Evolutionary conservation across 2,113 vertebrate genomes (phyloP).

Genomic region (Coturnix japonica): DNA sequence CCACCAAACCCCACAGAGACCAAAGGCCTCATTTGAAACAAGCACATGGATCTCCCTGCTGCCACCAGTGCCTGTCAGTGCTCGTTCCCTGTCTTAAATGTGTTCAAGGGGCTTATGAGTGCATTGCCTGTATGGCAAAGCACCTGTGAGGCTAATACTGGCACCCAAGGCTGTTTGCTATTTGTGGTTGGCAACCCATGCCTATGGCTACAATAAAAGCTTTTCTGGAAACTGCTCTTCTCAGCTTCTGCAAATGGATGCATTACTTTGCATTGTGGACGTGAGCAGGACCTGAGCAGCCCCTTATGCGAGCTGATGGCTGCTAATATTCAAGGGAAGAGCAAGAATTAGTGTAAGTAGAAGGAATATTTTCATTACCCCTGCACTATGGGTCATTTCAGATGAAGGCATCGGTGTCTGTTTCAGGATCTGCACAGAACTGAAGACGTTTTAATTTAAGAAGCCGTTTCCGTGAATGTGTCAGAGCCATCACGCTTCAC

Average conservation of each 20-base stretch:
- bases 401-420: not conserved
- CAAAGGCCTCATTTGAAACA: not conserved
- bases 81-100: not conserved
- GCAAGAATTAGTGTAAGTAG: not conserved
- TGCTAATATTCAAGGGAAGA: not conserved
- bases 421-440: not conserved
- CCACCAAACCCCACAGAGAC: not conserved
- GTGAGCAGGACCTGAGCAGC: not conserved
- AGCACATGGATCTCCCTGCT: not conserved
- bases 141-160: not conserved
- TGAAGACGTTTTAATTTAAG: not conserved
- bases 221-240: not conserved
- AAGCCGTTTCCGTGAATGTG: not conserved
- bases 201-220: not conserved
- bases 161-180: not conserved
- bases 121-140: not conserved
- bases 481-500: not conserved
- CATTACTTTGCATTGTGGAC: not conserved
- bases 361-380: not conserved
- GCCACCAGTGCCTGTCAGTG: not conserved
- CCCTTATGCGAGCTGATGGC: not conserved
- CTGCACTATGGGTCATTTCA: not conserved
- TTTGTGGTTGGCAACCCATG: not conserved
- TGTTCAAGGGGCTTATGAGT: not conserved
- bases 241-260: rapidly evolving